Evolutionary conservation across 2,888 invertebrate genomes (phyloP).

Genomic region (Lumbricus terrestris): DNA sequence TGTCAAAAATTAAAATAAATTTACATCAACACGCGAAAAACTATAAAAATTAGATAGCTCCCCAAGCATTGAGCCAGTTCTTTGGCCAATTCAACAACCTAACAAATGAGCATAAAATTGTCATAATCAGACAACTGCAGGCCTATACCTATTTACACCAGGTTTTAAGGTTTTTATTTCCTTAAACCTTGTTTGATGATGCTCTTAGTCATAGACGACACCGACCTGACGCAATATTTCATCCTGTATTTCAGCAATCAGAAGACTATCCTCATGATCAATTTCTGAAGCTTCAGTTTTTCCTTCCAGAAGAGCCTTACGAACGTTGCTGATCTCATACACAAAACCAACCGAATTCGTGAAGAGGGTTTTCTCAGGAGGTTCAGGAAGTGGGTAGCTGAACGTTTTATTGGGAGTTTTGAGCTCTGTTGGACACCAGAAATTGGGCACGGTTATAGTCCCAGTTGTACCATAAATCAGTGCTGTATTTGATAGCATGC

Average conservation of each 20-base stretch:
- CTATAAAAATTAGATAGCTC: no score
- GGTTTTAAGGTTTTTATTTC: background rate
- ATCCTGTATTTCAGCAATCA: conserved; percentile 25
- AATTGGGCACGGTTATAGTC: conserved; percentile 18
- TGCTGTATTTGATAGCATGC: conserved; percentile 17
- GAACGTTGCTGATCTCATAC: conserved; percentile 22
- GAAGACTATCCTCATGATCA: conserved; percentile 24
- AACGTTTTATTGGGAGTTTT: conserved; percentile 18
- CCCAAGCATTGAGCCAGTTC: no score
- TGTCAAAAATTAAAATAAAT: no score
- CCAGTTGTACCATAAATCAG: conserved; percentile 29
- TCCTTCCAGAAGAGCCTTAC: conserved; percentile 27
- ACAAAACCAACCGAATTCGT: conserved; percentile 23
- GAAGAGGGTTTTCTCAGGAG: conserved; percentile 4
- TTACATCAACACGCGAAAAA: no score
- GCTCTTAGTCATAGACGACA: conserved; percentile 15
- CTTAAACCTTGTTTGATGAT: background rate
- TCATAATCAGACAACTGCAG: no score
- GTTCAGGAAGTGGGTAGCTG: conserved; percentile 18
- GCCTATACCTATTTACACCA: background rate
- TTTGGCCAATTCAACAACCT: no score
- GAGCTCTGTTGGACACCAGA: conserved; percentile 32
- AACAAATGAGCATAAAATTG: no score
- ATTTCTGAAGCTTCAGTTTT: conserved; percentile 27
- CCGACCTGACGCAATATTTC: conserved; percentile 32